A percentile compares a stretch with the other conserved stretches of the same genome.
Conservation (phyloP, 2,797 vertebrate genomes). For the Neosilurus mollespiculum region DNA sequence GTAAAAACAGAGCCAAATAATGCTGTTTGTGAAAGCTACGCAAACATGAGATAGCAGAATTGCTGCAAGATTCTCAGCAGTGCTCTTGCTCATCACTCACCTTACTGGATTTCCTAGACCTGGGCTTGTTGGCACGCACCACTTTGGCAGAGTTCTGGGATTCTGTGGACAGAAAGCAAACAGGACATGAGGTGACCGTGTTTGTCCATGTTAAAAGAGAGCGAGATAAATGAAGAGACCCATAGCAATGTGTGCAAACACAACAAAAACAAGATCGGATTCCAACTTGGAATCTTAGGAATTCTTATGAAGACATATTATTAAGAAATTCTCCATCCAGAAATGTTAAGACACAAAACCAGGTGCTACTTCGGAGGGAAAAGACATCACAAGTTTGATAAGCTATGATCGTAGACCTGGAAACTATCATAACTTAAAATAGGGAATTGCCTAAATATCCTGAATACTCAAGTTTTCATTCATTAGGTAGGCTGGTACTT, state of each 20-base stretch:
- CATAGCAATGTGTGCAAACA: not conserved
- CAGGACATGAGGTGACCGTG: conserved; percentile 44
- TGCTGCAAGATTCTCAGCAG: not conserved
- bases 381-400: not conserved
- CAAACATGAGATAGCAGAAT: not conserved
- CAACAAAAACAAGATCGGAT: not conserved
- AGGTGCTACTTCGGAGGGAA: not conserved
- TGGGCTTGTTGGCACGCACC: conserved; percentile 81
- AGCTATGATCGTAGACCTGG: not conserved
- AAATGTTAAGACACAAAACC: not conserved
- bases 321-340: not conserved
- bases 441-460: not conserved
- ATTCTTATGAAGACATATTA: not conserved
- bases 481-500: not conserved
- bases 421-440: not conserved
- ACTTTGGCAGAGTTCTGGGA: conserved; percentile 78
- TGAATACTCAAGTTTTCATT: not conserved
- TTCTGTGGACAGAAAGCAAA: conserved; percentile 73
- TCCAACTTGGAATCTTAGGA: not conserved
- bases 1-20: not conserved
- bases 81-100: conserved; percentile 63
- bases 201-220: not conserved
- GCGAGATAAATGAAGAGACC: not conserved
- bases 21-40: not conserved
- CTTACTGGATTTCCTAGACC: conserved; percentile 84